Evolutionary conservation across 2,888 invertebrate genomes (phyloP).

Genomic region (Netelia virgata): DNA sequence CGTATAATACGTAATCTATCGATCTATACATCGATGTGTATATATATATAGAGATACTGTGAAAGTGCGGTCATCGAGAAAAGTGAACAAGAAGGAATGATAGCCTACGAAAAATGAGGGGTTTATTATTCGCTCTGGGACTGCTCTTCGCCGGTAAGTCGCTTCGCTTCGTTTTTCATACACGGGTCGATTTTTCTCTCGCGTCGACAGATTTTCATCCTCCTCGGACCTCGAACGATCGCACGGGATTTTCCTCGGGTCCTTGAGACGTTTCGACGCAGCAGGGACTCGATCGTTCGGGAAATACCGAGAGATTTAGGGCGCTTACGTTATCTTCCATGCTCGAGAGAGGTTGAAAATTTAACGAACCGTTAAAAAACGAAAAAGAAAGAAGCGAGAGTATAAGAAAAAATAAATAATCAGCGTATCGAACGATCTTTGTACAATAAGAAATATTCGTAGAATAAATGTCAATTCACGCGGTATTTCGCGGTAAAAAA

Average conservation of each 20-base stretch:
- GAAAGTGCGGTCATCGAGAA: slow-evolving; percentile 37
- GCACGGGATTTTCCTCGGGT: background rate
- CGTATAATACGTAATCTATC: slow-evolving; percentile 1
- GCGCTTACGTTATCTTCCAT: too few relatives aligned
- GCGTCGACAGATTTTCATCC: slow-evolving; percentile 12
- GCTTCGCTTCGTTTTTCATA: slow-evolving; percentile 14
- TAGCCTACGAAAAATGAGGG: slow-evolving; percentile 79
- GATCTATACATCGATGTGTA: background rate
- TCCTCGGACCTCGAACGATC: background rate
- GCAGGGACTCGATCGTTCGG: too few relatives aligned
- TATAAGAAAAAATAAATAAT: background rate
- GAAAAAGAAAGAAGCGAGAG: background rate
- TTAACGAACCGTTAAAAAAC: too few relatives aligned
- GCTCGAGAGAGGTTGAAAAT: too few relatives aligned
- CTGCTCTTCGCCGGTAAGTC: slow-evolving; percentile 83
- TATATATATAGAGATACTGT: slow-evolving; percentile 36
- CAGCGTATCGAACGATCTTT: too few relatives aligned
- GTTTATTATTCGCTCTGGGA: slow-evolving; percentile 81
- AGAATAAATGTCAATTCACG: too few relatives aligned
- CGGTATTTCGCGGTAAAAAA: too few relatives aligned
- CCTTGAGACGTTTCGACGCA: too few relatives aligned
- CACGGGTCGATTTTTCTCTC: too few relatives aligned
- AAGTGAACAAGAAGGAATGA: slow-evolving; percentile 66
- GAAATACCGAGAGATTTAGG: too few relatives aligned
- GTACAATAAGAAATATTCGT: too few relatives aligned